Base-by-base conservation (phyloP, 1,140 invertebrate species). In the Scaptomyza hsui region DNA sequence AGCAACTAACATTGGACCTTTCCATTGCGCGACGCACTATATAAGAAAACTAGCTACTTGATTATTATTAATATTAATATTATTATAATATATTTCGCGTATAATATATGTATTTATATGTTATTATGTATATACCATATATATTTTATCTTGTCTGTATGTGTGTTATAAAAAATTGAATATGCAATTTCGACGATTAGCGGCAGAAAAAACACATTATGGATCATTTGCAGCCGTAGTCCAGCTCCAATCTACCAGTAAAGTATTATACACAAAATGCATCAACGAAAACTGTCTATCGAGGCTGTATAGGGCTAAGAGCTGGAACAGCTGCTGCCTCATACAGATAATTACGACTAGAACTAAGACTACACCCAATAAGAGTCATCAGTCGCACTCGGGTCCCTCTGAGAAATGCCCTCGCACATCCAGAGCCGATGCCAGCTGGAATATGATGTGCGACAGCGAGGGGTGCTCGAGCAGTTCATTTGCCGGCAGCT, bases 401-500 rank as follows among this genome's bases (percentile, higher is more conserved):
- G 94, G 94, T 60, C 93, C 93, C 75, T 95, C 94, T 72, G 94
- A 92, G 88, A 96, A 97, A 90, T 96, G 94, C 29, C 94, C 93
- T 69, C 95, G 93, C 45, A 96, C 96, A 92, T 98, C 96, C 26
- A 98, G 92, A 65, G 96, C 94, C 32, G 93, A 93, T 7, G 97
- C 96, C 63, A 98, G 92, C 89, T 98, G 97, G 52, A 97, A 92
- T 26, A 98, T 94, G 42, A 96, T 93, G 80, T 96, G 95, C 59
- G 96, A 95, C 1, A 99, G 93, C 13, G 94, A 93, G 6, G 96
- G 95, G 89, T 98, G 96, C 72, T 98, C 97, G 44, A 98, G 93
- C n/a, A 99, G 93, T 64, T 98, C 97, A 37, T 95, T 94, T 65
- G 97, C 97, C 9, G 97, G 97, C 64, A 98, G 91, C 2, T 95